Percentiles rank a stretch among this genome's conserved stretches.
Evolutionary conservation across 2,113 vertebrate genomes (phyloP).

Genomic region (Marmota flaviventris): DNA sequence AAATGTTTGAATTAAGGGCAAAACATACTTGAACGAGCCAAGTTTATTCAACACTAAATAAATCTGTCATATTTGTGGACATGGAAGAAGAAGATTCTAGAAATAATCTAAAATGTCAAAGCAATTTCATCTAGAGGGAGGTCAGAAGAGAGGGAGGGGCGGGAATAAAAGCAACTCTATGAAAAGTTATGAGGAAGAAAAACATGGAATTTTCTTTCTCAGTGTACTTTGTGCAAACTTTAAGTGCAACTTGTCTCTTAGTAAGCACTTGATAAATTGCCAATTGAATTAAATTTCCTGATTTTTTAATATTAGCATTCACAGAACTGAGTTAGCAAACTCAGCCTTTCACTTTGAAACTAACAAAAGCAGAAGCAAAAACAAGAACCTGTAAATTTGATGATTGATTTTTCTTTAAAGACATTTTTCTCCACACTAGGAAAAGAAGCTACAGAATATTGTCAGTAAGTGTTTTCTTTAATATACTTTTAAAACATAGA

Average conservation of each 20-base stretch:
- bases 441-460: neutral
- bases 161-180: neutral
- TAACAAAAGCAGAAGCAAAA: conserved; percentile 37
- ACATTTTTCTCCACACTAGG: too few relatives aligned
- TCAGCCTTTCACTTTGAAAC: neutral
- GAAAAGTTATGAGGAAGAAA: neutral
- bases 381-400: neutral
- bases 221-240: neutral
- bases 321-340: neutral
- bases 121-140: neutral
- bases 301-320: neutral
- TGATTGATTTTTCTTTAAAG: conserved; percentile 14
- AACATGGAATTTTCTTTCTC: neutral
- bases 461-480: neutral
- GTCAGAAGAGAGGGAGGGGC: neutral
- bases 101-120: conserved; percentile 23
- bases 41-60: neutral
- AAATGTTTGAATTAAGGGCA: conserved; percentile 39
- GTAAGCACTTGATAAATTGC: neutral
- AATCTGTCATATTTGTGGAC: neutral
- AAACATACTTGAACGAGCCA: neutral
- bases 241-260: neutral
- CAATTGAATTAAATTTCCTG: neutral
- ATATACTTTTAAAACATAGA: neutral
- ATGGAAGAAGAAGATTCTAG: neutral